Conservation (phyloP, 2,113 vertebrate species). For the Serilophus lunatus region DNA sequence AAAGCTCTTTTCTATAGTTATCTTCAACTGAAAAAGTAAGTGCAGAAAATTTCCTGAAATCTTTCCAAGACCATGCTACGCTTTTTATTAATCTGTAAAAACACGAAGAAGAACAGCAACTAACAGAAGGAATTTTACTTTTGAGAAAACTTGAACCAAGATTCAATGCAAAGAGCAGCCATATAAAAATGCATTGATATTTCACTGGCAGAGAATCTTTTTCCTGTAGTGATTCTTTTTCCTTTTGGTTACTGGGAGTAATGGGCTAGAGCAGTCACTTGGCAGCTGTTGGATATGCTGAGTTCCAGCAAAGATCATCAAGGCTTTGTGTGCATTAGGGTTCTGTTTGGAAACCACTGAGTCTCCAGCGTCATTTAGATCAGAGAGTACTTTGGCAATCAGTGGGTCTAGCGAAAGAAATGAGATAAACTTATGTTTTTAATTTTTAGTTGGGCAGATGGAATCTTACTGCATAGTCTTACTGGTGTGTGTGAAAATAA, state of each 20-base stretch:
- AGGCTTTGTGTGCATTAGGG: slow-evolving; percentile 23
- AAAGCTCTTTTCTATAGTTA: not conserved
- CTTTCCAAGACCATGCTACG: not conserved
- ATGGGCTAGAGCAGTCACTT: slow-evolving; percentile 69
- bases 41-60: not conserved
- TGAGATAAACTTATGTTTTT: not conserved
- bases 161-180: not conserved
- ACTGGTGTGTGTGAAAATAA: not conserved
- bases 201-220: slow-evolving; percentile 50
- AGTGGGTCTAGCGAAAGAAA: not conserved
- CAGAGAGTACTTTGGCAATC: not conserved
- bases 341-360: slow-evolving; percentile 24
- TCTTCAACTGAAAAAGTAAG: not conserved
- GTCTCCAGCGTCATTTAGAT: slow-evolving; percentile 10
- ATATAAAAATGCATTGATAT: slow-evolving; percentile 68
- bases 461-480: not conserved
- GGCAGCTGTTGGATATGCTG: slow-evolving; percentile 66
- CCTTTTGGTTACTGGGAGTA: slow-evolving; percentile 63
- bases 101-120: not conserved
- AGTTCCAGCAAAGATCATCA: slow-evolving; percentile 54
- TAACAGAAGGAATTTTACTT: not conserved
- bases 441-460: not conserved
- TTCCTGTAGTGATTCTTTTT: slow-evolving; percentile 67
- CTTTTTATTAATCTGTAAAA: not conserved
- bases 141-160: slow-evolving; percentile 2